These are phyloP conservation scores for Lepus europaeus DNA, from an alignment of 2,113 vertebrate genomes.

Conservation along the genomic window DNA sequence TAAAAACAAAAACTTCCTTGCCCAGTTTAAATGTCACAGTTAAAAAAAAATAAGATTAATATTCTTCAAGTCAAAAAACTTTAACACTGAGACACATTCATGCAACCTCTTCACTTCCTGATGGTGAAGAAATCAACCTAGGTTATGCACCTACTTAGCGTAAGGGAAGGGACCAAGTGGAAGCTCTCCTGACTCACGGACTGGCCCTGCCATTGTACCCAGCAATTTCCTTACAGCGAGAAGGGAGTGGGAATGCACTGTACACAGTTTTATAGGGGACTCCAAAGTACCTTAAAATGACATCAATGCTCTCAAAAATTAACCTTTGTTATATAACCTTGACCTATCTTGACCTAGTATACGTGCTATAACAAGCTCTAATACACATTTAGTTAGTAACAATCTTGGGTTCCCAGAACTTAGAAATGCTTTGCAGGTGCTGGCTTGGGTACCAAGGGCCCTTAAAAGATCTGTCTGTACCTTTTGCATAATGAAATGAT, in stretches of 20 bases:
- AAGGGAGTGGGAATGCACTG: background rate
- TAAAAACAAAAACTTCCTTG: background rate
- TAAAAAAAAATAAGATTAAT: slow-evolving; percentile 2
- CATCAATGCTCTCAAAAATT: background rate
- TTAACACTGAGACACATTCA: background rate
- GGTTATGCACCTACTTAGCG: background rate
- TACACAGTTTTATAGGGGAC: background rate
- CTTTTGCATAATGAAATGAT: background rate
- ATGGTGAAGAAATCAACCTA: background rate
- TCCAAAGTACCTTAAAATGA: background rate
- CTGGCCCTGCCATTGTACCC: background rate
- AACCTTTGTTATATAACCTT: background rate
- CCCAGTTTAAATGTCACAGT: background rate
- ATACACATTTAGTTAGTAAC: background rate
- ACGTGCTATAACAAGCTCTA: background rate
- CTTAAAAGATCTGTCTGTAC: background rate
- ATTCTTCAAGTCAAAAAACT: background rate
- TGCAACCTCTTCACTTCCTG: background rate
- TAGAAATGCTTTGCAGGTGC: background rate
- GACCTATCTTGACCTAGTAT: background rate
- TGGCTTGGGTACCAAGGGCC: background rate
- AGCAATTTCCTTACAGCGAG: background rate
- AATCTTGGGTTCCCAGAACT: slow-evolving; percentile 44
- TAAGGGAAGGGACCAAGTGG: background rate
- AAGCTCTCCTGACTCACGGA: background rate